Evolutionary conservation across 2,888 invertebrate species (phyloP).

Genomic region (Scelioninae gen. 2): DNA sequence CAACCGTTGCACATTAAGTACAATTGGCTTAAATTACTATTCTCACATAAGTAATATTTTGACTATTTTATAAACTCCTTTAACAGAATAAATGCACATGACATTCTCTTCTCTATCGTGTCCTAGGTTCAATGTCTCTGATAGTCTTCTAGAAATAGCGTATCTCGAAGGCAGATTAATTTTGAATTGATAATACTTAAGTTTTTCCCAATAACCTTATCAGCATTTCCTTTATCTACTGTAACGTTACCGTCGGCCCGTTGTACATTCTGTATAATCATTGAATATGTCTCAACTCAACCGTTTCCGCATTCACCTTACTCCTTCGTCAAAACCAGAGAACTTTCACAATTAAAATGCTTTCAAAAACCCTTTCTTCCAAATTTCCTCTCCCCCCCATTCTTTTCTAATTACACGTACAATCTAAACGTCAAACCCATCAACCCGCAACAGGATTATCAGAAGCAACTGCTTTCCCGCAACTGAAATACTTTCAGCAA

Average conservation of each 20-base stretch:
- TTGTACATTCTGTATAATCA: constrained; percentile 32
- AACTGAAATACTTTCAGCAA: background rate
- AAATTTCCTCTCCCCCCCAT: no score
- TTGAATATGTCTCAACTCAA: constrained; percentile 22
- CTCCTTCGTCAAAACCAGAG: no score
- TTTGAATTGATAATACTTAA: constrained; percentile 25
- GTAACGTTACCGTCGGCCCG: constrained; percentile 7
- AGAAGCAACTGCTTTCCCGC: constrained; percentile 14
- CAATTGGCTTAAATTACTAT: no score
- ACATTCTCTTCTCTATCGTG: background rate
- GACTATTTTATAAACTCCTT: no score
- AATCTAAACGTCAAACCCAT: constrained; percentile 17
- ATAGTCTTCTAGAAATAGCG: constrained; percentile 1
- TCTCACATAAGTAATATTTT: no score
- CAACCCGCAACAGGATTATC: constrained; percentile 2
- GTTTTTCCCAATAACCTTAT: constrained; percentile 12
- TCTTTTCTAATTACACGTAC: background rate
- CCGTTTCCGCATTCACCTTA: no score
- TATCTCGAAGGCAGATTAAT: constrained; percentile 3
- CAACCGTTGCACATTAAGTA: no score
- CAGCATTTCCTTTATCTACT: constrained; percentile 14
- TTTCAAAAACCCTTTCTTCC: background rate
- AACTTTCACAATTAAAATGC: background rate
- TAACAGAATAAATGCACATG: no score
- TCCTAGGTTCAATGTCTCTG: constrained; percentile 4